phyloP scores from a whole-genome alignment of 2,797 vertebrate species.

The Thaleichthys pacificus region DNA sequence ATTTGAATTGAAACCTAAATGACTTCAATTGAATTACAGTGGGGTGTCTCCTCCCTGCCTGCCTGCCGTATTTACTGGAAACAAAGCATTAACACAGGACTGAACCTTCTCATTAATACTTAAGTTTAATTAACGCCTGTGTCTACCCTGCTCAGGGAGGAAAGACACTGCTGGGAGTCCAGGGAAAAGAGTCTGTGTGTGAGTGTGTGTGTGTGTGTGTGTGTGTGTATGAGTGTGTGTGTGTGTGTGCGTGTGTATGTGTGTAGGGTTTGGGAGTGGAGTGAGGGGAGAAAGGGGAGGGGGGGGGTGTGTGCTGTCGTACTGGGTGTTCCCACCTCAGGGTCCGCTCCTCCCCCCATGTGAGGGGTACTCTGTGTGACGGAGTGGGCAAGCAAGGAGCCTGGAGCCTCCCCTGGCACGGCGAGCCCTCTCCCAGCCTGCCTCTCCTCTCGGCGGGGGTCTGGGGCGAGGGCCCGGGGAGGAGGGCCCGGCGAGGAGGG shows the following conservation, averaged over 20 bases:
- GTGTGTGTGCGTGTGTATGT: slow-evolving; percentile 32
- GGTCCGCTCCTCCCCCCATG: background rate
- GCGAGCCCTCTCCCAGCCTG: slow-evolving; percentile 34
- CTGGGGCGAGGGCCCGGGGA: slow-evolving; percentile 45
- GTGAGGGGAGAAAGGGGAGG: slow-evolving; percentile 19
- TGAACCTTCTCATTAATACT: slow-evolving; percentile 71
- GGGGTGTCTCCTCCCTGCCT: slow-evolving; percentile 41
- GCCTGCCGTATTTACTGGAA: slow-evolving; percentile 64
- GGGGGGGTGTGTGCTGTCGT: slow-evolving; percentile 41
- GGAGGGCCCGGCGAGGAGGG: background rate
- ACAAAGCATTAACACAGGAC: slow-evolving; percentile 58
- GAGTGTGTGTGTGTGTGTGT: slow-evolving; percentile 3
- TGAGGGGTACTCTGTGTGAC: background rate
- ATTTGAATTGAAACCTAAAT: slow-evolving; percentile 46
- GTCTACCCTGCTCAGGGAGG: slow-evolving; percentile 40
- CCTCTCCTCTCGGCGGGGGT: slow-evolving; percentile 34
- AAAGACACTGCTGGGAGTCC: slow-evolving; percentile 22
- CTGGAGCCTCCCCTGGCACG: slow-evolving; percentile 38
- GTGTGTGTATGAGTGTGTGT: background rate
- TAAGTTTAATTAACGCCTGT: slow-evolving; percentile 66
- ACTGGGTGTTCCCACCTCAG: slow-evolving; percentile 22
- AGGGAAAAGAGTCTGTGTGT: slow-evolving; percentile 18
- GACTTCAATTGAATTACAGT: slow-evolving; percentile 35
- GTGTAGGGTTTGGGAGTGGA: background rate
- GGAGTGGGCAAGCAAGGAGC: background rate